Percentiles rank a stretch among this genome's conserved stretches.
Conservation (phyloP, 1,140 invertebrate species). For the Caenorhabditis briggsae region DNA sequence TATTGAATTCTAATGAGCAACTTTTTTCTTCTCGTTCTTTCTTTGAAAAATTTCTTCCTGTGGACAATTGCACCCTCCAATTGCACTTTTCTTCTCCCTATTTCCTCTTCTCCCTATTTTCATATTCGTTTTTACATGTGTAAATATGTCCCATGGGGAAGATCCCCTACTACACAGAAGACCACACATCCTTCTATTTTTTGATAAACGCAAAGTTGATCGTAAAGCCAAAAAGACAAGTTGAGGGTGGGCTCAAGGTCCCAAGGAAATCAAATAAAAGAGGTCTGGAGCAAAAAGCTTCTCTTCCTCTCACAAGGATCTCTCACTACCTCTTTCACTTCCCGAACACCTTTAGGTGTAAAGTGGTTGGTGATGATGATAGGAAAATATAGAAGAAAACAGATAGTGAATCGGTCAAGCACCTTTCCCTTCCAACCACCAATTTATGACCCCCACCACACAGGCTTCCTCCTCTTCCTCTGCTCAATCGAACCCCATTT, state of each 20-base stretch:
- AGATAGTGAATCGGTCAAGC: neutral
- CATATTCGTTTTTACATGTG: conserved; percentile 31
- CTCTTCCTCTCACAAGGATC: neutral
- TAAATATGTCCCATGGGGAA: conserved; percentile 20
- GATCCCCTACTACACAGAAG: neutral
- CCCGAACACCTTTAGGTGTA: conserved; percentile 30
- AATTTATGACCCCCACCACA: neutral
- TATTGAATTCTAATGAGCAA: too few species aligned
- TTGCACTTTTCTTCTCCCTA: conserved; percentile 22
- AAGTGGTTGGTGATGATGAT: neutral
- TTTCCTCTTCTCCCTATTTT: too few species aligned
- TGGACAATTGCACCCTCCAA: neutral
- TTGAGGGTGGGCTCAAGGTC: conserved; percentile 5
- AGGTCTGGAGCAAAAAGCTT: neutral
- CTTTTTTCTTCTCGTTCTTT: neutral
- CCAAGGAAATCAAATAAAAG: conserved; percentile 17
- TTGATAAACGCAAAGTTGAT: conserved; percentile 51
- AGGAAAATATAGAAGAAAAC: neutral
- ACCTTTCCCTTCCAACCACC: neutral
- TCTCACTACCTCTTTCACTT: neutral
- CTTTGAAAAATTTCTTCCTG: neutral
- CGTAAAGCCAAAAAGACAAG: conserved; percentile 15
- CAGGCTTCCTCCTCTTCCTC: neutral
- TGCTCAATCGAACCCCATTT: neutral
- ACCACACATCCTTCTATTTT: conserved; percentile 13